phyloP scores from a whole-genome alignment of 2,888 invertebrate species.

The Atrina japonica region DNA sequence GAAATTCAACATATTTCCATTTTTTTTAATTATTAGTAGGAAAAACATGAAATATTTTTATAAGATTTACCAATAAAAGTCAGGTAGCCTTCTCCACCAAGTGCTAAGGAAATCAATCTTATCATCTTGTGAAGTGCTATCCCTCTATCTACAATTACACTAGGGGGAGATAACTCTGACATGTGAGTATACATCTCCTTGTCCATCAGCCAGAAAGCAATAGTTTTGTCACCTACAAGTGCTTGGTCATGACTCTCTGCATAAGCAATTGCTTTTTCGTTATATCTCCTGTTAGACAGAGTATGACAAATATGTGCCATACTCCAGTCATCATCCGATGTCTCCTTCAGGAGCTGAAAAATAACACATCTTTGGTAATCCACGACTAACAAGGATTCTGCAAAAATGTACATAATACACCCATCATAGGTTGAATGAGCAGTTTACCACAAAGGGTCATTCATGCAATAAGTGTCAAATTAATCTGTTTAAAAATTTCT shows the following conservation, averaged over 20 bases:
- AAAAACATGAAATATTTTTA: no score
- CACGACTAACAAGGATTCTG: no score
- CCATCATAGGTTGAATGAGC: no score
- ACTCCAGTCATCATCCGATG: constrained; percentile 95
- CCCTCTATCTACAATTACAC: constrained; percentile 90
- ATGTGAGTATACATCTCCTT: constrained; percentile 99
- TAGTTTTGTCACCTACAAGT: constrained; percentile 92
- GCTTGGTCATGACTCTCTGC: constrained; percentile 99
- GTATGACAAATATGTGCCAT: constrained; percentile 95
- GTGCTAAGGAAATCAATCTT: constrained; percentile 93
- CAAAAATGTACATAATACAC: no score
- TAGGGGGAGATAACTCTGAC: constrained; percentile 85
- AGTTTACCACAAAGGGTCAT: no score
- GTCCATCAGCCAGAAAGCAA: constrained; percentile 99
- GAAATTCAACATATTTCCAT: no score
- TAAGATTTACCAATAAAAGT: constrained; percentile 93
- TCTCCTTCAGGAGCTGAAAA: constrained; percentile 80
- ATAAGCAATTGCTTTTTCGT: constrained; percentile 98
- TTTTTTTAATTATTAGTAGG: no score
- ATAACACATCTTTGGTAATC: no score
- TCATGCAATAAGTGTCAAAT: no score
- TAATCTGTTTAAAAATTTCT: no score
- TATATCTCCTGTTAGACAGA: constrained; percentile 95
- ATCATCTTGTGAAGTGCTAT: constrained; percentile 99
- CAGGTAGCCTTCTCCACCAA: constrained; percentile 99